Percentiles rank a stretch among this genome's conserved stretches.
These are phyloP conservation scores for Drosophila suzukii DNA, from an alignment of 1,140 invertebrate genomes.

Conservation along the genomic window DNA sequence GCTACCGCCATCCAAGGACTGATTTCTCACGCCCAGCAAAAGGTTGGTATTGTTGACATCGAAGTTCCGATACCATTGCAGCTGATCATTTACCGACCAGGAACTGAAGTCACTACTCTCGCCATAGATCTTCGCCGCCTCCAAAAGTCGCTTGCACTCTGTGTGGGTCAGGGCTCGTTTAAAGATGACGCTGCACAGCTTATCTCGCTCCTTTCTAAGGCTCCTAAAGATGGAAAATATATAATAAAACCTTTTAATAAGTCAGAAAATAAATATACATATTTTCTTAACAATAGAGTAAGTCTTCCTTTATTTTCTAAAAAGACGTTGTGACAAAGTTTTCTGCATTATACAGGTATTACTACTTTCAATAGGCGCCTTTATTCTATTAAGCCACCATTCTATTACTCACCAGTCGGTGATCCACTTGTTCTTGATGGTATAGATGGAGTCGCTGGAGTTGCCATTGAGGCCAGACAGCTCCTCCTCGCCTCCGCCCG, in stretches of 20 bases:
- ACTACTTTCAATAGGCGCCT: background rate
- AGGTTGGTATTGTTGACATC: slow-evolving; percentile 63
- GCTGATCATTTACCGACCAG: slow-evolving; percentile 70
- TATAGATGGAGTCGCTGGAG: slow-evolving; percentile 87
- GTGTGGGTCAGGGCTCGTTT: slow-evolving; percentile 86
- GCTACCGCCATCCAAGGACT: slow-evolving; percentile 15
- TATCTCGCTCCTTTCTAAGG: slow-evolving; percentile 87
- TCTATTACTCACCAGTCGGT: slow-evolving; percentile 87
- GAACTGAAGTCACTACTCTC: slow-evolving; percentile 71
- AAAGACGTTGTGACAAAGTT: too few species aligned
- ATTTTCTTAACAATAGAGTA: background rate
- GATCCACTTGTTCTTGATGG: slow-evolving; percentile 88
- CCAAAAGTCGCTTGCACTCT: slow-evolving; percentile 87
- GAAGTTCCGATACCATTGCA: slow-evolving; percentile 66
- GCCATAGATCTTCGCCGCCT: slow-evolving; percentile 78
- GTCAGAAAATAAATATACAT: background rate
- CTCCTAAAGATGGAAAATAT: slow-evolving; percentile 85
- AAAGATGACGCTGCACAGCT: slow-evolving; percentile 88
- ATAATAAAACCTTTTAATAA: background rate
- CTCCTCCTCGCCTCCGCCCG: slow-evolving; percentile 87
- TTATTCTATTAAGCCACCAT: slow-evolving; percentile 22
- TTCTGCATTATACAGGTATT: background rate
- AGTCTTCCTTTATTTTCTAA: too few species aligned
- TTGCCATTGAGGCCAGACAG: slow-evolving; percentile 78
- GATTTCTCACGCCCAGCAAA: slow-evolving; percentile 38